These are phyloP conservation scores for Petrocephalus schoutedeni DNA, from an alignment of 2,797 vertebrate species.

Conservation along the genomic window DNA sequence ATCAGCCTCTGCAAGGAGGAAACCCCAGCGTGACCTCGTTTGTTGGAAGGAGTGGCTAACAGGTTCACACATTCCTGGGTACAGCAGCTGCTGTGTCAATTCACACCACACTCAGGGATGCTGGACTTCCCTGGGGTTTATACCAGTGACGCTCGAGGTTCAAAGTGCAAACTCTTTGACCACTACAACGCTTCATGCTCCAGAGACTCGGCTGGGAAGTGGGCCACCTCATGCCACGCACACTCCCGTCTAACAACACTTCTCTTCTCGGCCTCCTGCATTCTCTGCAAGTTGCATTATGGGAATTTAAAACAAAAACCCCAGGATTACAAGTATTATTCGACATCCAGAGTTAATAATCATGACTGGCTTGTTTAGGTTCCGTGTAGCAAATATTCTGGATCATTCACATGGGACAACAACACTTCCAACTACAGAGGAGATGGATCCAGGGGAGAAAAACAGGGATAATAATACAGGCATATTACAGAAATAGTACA, in stretches of 20 bases:
- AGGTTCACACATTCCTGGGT: background rate
- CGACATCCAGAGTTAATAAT: background rate
- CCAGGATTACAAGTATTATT: background rate
- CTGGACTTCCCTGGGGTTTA: background rate
- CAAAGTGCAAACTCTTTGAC: background rate
- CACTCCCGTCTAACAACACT: background rate
- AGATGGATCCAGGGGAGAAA: background rate
- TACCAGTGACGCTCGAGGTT: background rate
- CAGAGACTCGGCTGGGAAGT: background rate
- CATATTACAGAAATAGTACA: background rate
- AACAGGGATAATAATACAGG: background rate
- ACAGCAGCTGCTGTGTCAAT: background rate
- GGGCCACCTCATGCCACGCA: background rate
- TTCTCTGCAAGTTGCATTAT: background rate
- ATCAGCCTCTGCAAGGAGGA: slow-evolving; percentile 71
- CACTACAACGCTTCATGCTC: background rate
- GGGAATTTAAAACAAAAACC: background rate
- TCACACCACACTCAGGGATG: background rate
- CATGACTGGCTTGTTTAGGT: background rate
- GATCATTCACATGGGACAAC: background rate
- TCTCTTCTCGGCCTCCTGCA: no score
- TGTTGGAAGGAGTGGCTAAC: background rate
- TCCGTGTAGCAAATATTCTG: background rate
- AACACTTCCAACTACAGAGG: background rate
- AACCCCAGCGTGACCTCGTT: background rate